Base-by-base conservation (phyloP, 2,797 vertebrate species). In the Trachops cirrhosus region DNA sequence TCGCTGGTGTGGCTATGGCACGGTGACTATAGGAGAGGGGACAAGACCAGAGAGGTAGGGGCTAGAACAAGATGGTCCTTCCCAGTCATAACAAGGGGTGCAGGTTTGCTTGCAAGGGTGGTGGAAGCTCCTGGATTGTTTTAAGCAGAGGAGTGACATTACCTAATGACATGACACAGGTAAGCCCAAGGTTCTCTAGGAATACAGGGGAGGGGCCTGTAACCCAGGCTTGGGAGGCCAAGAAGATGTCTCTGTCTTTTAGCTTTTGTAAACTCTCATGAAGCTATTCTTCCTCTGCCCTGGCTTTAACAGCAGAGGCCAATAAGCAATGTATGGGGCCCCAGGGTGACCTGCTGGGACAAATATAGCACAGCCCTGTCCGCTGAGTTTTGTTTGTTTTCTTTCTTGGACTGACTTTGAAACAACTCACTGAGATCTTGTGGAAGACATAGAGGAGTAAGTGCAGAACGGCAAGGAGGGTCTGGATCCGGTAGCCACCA, bases 351-450 rank as follows among this genome's bases (percentile, higher is more conserved):
- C 32, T 21, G 8, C 22, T 74, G 48, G 32, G 50, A 59, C 41
- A 32, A 79, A 82, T 52, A 41, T 19, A 59, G 89, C n/a, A 24
- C 39, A 37, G 29, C 44, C 22, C 24, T 6, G 29, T 6, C 32
- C 68, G 9, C 1, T 32, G 54, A 29, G 9, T 80, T 54, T 32
- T 32, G 1, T 50, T 37, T 39, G 5, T 46, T 79, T 46, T 84
- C 24, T 73, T 71, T 86, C 16, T 9, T 29, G 80, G 70, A 24
- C 22, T 84, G 37, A 37, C n/a, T 89, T 73, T 93, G 32, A 44
- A 8, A 41, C 52, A 74, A 96, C 97, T 96, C 92, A 97, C 96
- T 1, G 18, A 74, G 44, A 96, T 91, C 18, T 52, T 93, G 26
- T 26, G 84, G 75, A 96, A 74, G 87, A 96, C 6, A 46, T 22